A percentile compares a stretch with the other conserved stretches of the same genome.
phyloP scores from a whole-genome alignment of 1,140 invertebrate genomes.

The Phortica variegata region DNA sequence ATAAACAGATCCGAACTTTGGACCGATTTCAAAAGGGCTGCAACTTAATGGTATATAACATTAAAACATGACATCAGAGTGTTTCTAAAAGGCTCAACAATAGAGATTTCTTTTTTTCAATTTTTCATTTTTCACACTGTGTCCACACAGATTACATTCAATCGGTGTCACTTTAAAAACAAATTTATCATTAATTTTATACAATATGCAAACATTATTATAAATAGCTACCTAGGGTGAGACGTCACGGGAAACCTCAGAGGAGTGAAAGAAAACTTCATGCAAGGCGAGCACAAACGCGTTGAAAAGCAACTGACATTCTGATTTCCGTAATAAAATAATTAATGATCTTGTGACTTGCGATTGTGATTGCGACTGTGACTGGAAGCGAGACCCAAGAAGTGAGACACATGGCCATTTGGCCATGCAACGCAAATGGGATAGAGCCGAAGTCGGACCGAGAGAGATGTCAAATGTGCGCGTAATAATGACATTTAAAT shows the following conservation, averaged over 20 bases:
- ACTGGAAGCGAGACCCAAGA: slow-evolving; percentile 45
- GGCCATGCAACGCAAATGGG: slow-evolving; percentile 12
- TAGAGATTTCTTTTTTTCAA: too few species aligned
- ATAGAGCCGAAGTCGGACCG: background rate
- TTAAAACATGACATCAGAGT: too few species aligned
- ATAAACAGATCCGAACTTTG: too few species aligned
- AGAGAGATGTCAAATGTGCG: slow-evolving; percentile 8
- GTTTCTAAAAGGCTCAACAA: too few species aligned
- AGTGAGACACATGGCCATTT: too few species aligned
- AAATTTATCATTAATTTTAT: slow-evolving; percentile 50
- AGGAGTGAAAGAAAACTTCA: slow-evolving; percentile 8
- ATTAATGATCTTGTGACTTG: slow-evolving; percentile 37
- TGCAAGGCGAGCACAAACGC: slow-evolving; percentile 25
- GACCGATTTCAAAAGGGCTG: too few species aligned
- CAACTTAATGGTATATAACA: too few species aligned
- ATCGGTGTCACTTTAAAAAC: slow-evolving; percentile 25
- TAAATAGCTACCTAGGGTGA: slow-evolving; percentile 2
- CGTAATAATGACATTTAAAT: slow-evolving; percentile 50
- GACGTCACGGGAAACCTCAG: background rate
- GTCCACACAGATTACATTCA: background rate
- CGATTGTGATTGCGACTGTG: slow-evolving; percentile 25
- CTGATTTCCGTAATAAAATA: slow-evolving; percentile 54
- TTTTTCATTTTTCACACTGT: background rate
- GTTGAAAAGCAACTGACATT: slow-evolving; percentile 46
- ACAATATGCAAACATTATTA: slow-evolving; percentile 42